Conservation (phyloP, 30 jellyfish, hydroid and myxozoan species). For the Chrysaora quinquecirrha region DNA sequence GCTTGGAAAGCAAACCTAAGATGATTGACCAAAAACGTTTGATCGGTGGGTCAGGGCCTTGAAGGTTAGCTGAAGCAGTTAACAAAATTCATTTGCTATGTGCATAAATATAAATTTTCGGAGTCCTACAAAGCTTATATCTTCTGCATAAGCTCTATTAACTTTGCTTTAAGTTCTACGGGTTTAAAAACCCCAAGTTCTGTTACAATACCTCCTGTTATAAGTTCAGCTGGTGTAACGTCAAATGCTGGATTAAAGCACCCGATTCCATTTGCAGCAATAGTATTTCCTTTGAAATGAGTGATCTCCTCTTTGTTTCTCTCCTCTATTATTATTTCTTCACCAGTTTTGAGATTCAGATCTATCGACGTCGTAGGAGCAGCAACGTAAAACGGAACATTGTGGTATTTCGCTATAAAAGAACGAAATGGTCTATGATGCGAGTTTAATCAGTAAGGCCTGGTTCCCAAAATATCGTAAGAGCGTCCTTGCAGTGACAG, state of each 20-base stretch:
- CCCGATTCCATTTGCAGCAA: slow-evolving; percentile 87
- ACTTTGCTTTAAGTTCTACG: slow-evolving; percentile 39
- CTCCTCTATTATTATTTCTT: slow-evolving; percentile 83
- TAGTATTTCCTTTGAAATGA: slow-evolving; percentile 70
- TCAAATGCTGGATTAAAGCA: slow-evolving; percentile 95
- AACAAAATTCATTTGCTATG: no score
- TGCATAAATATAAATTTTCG: no score
- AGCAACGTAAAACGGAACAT: slow-evolving; percentile 89
- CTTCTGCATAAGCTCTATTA: slow-evolving; percentile 6
- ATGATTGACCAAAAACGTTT: no score
- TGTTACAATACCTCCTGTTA: slow-evolving; percentile 93
- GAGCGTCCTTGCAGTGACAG: no score
- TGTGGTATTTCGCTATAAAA: slow-evolving; percentile 75
- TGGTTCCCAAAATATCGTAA: no score
- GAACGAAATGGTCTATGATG: no score
- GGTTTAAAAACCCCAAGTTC: slow-evolving; percentile 90
- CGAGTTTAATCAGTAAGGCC: no score
- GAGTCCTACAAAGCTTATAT: no score
- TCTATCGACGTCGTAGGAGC: slow-evolving; percentile 94
- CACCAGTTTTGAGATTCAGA: slow-evolving; percentile 61
- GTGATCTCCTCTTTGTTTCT: slow-evolving; percentile 83
- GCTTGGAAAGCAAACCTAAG: no score
- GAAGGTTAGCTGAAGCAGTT: no score
- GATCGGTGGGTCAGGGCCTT: no score
- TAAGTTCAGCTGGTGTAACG: slow-evolving; percentile 94